A percentile compares a stretch with the other conserved stretches of the same genome.
Conservation (phyloP, 2,888 invertebrate species). For the Calliscelio sp. region DNA sequence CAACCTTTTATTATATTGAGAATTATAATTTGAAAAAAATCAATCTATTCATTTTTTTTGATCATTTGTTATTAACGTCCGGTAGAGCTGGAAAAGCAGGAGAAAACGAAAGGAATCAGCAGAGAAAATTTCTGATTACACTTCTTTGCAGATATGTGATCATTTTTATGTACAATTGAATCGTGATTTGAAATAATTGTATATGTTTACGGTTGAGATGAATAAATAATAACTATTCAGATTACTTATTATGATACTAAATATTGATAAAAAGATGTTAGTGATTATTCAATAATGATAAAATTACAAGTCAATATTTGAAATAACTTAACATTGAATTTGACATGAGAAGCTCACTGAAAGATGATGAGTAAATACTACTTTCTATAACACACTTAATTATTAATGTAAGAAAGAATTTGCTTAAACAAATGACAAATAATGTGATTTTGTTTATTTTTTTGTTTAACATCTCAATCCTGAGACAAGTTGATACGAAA, state of each 20-base stretch:
- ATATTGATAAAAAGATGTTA: neutral
- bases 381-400: slow-evolving; percentile 10
- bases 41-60: neutral
- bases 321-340: neutral
- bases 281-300: too few species aligned
- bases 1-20: neutral
- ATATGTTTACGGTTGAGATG: neutral
- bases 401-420: slow-evolving; percentile 12
- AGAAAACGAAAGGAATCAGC: slow-evolving; percentile 52
- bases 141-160: neutral
- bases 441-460: neutral
- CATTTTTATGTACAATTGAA: neutral
- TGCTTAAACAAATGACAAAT: slow-evolving; percentile 11
- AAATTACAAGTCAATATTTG: neutral
- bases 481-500: slow-evolving; percentile 36
- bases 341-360: neutral
- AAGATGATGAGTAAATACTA: neutral
- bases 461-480: neutral
- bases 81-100: slow-evolving; percentile 39
- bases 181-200: slow-evolving; percentile 3
- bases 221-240: neutral
- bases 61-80: neutral
- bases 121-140: neutral
- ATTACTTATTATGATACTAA: neutral
- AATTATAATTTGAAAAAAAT: neutral